Evolutionary conservation across 2,113 vertebrate genomes (phyloP), one percentile per base, ranked within the genome.

Genomic region (Gracilinanus agilis): DNA sequence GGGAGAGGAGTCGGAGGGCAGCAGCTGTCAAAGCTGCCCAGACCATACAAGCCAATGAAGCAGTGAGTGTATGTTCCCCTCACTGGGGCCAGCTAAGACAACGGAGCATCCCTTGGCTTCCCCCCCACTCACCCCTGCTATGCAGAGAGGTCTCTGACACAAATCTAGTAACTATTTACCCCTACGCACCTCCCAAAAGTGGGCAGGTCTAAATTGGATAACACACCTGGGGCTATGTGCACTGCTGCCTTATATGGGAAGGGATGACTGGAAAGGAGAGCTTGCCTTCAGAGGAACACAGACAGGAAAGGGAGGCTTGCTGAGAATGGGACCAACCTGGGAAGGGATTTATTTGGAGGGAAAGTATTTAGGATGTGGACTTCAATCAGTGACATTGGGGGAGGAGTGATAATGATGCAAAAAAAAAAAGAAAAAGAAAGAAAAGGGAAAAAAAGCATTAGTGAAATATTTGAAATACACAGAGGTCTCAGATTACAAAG

Each of bases 21-120:
- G 98, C 99, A 95, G 98, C 98, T 93, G 97, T 98, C 96, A 98
- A 97, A 94, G 97, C 97, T 88, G 97, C 97, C 0, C 97, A 98
- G 97, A 98, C 67, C 0, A 98, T 99, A 97, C 99, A 98, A 95
- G 97, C 98, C 95, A 96, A 97, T 93, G 98, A 99, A 94, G 99
- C 97, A 90, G 99, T 99, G 98, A 99, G 99, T 98, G 94, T 92
- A 93, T 44, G 93, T 44, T 89, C 88, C 24, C 1, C 61, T 55
- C 16, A 25, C 29, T 91, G 92, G 93, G 49, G 40, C 88, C 49
- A 49, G n/a, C 55, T 93, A 54, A 88, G 93, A 44, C 58, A 53
- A 34, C 25, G n/a, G 90, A 92, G 83, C 6, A 67, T 24, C 29
- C 61, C 12, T 67, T 16, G 34, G 11, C 29, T 75, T n/a, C n/a